A percentile compares a stretch with the other conserved stretches of the same genome.
Evolutionary conservation across 2,113 vertebrate genomes (phyloP).

Genomic region (Heloderma charlesbogerti): DNA sequence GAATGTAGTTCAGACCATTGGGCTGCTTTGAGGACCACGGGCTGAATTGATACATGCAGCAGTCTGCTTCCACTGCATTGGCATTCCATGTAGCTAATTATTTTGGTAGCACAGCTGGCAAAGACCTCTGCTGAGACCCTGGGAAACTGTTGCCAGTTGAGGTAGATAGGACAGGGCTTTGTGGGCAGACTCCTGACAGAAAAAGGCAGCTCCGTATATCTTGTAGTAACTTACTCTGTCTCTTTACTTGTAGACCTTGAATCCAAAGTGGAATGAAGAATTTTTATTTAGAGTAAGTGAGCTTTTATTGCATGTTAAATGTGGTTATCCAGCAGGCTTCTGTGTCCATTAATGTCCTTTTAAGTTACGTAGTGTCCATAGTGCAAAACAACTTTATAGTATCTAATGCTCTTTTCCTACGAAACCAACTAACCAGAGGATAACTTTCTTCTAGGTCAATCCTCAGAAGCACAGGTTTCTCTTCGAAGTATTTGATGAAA

Average conservation of each 20-base stretch:
- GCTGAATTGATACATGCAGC: background rate
- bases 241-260: conserved; percentile 82
- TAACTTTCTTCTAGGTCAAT: conserved; percentile 83
- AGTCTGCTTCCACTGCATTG: background rate
- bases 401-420: background rate
- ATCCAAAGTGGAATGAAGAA: conserved; percentile 98
- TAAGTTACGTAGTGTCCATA: background rate
- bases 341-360: background rate
- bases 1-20: background rate
- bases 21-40: background rate
- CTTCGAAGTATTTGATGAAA: conserved; percentile 98
- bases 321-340: background rate
- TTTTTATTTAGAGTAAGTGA: conserved; percentile 93
- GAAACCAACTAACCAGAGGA: background rate
- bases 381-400: too few relatives aligned
- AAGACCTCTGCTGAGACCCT: background rate
- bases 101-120: background rate
- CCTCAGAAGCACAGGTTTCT: conserved; percentile 91
- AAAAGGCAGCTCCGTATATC: background rate
- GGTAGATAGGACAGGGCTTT: background rate
- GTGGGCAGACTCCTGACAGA: background rate
- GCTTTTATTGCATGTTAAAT: conserved; percentile 5
- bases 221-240: background rate
- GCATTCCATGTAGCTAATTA: background rate
- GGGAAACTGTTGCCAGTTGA: background rate